Percentiles rank a stretch among this genome's conserved stretches.
phyloP scores from a whole-genome alignment of 2,113 vertebrate genomes.

The Stomatorhinus ivindoensis region DNA sequence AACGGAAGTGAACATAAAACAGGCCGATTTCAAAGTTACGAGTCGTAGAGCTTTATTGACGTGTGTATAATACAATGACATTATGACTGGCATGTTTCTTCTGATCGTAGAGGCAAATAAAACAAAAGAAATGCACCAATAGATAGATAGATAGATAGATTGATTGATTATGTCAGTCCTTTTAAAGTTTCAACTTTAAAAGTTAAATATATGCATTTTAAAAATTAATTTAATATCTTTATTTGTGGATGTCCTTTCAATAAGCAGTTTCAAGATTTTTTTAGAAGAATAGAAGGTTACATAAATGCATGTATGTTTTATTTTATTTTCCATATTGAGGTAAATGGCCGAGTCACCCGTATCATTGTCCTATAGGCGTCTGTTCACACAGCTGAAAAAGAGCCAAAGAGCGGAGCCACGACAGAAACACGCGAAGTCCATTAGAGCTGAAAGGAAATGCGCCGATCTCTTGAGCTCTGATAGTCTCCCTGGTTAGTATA shows the following conservation, averaged over 20 bases:
- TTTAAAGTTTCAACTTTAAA: background rate
- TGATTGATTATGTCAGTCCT: background rate
- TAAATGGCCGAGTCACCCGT: background rate
- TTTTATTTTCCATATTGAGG: background rate
- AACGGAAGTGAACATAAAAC: background rate
- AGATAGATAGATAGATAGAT: background rate
- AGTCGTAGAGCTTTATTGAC: background rate
- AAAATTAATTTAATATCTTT: background rate
- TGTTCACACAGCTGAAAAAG: background rate
- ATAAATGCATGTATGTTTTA: background rate
- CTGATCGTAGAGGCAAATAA: background rate
- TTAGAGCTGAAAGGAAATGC: constrained; percentile 3
- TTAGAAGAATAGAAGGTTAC: background rate
- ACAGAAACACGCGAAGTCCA: background rate
- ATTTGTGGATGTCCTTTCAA: background rate
- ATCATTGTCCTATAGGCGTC: background rate
- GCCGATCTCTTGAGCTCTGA: constrained; percentile 32
- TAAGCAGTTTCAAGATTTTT: background rate
- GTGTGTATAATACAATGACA: background rate
- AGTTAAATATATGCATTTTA: background rate
- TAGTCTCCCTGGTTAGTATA: constrained; percentile 34
- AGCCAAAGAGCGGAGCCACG: background rate
- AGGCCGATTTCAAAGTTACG: background rate
- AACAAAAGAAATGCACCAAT: background rate
- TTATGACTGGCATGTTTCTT: background rate